phyloP scores from a whole-genome alignment of 2,888 invertebrate genomes.

The Callinectes sapidus region DNA sequence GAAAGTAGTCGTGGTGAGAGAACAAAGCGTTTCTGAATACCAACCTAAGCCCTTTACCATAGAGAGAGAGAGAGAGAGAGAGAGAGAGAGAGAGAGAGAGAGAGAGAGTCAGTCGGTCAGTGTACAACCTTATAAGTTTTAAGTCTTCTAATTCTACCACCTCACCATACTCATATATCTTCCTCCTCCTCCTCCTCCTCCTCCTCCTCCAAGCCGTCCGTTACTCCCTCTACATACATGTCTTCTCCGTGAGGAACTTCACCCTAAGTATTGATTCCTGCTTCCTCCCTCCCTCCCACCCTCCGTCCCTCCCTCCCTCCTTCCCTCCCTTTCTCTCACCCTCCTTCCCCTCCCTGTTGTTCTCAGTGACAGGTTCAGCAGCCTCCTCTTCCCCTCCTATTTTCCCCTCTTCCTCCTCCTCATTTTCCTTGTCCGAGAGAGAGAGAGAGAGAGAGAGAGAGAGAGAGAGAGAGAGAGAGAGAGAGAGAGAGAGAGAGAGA shows the following conservation, averaged over 20 bases:
- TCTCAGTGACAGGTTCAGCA: slow-evolving; percentile 17
- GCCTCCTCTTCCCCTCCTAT: background rate
- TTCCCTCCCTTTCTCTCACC: background rate
- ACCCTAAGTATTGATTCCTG: slow-evolving; percentile 21
- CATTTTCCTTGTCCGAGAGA: background rate
- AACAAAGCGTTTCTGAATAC: too few species aligned
- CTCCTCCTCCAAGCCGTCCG: background rate
- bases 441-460: slow-evolving; percentile 1
- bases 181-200: slow-evolving; percentile 4
- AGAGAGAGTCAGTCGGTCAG: background rate
- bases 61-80: slow-evolving; percentile 1
- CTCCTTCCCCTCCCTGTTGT: background rate
- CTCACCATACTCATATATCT: background rate
- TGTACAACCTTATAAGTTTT: background rate
- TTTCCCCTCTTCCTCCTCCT: background rate
- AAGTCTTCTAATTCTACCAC: slow-evolving; percentile 15
- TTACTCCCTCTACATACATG: slow-evolving; percentile 6
- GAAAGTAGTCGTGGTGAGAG: too few species aligned
- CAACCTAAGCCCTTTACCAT: background rate
- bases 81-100: slow-evolving; percentile 1
- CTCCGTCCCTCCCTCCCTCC: background rate
- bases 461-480: slow-evolving; percentile 24
- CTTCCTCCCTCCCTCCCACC: background rate
- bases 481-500: slow-evolving; percentile 25
- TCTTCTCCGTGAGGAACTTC: slow-evolving; percentile 10